A percentile compares a stretch with the other conserved stretches of the same genome.
Evolutionary conservation across 2,797 vertebrate species (phyloP).

Genomic region (Nyctalus aviator): DNA sequence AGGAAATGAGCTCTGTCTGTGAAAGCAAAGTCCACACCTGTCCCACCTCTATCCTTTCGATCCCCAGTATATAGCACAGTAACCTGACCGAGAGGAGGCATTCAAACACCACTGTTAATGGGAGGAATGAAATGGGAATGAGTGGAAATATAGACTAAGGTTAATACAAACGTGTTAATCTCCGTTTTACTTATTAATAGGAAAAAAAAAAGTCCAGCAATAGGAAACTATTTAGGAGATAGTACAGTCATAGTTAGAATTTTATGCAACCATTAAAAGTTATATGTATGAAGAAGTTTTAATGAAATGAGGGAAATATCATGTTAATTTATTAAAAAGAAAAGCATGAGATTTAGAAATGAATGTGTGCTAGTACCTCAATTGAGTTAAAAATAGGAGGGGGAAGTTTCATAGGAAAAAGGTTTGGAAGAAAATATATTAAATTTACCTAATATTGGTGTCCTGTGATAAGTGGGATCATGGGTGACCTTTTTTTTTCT

Average conservation of each 20-base stretch:
- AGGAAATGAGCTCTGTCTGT: background rate
- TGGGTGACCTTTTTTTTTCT: background rate
- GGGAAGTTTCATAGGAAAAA: background rate
- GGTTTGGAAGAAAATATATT: background rate
- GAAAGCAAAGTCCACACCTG: background rate
- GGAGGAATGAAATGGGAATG: background rate
- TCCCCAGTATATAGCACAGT: background rate
- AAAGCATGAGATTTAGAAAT: background rate
- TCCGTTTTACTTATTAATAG: constrained; percentile 25
- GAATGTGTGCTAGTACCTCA: background rate
- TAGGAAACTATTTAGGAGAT: background rate
- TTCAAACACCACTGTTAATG: background rate
- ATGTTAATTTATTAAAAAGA: background rate
- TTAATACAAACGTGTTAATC: background rate
- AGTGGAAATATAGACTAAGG: background rate
- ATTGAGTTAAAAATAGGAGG: background rate
- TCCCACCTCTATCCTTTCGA: background rate
- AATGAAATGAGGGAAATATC: constrained; percentile 31
- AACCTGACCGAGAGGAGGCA: background rate
- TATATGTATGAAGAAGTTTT: background rate
- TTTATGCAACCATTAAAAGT: background rate
- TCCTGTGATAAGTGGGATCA: background rate
- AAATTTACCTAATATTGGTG: background rate
- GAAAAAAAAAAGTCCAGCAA: background rate
- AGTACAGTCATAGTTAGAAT: background rate